Evolutionary conservation across 1,140 invertebrate species (phyloP), one percentile per base, ranked within the genome.

Genomic region (Aricia agestis): DNA sequence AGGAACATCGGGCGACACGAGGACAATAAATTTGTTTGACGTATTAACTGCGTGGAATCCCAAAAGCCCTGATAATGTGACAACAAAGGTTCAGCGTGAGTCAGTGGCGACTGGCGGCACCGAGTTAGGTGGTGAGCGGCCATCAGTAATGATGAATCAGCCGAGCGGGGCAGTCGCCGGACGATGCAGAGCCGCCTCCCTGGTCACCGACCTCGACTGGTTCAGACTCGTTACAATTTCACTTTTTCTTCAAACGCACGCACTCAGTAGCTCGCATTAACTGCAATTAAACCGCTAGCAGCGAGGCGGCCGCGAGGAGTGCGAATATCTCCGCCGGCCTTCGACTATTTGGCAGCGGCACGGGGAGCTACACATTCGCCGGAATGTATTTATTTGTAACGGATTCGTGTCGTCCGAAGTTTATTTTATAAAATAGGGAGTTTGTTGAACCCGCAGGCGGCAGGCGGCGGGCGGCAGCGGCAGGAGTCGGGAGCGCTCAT

Each of bases 211-310:
- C 85, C 89, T 77, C 83, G 76, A 81, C 89, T 86, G 85, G 89
- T 87, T 89, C 83, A 79, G 79, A 85, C 87, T 85, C 87, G 89
- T 85, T 89, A 85, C 84, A 85, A 77, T 91, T 91, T 89, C 84
- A 91, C 87, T 89, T 91, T 89, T 89, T 87, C 83, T 78, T 82
- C 61, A 72, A 78, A 74, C 71, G 71, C 66, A 77, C 70, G 63
- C 71, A 77, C 74, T 71, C 72, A 76, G 68, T 77, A 76, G 69
- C 68, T 61, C 66, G 70, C 71, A 72, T 72, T 67, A 77, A 69
- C 59, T 75, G 41, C 36, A 68, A 68, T 71, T 66, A 75, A 71
- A 67, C 69, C 67, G 32, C 65, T 42, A 52, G 52, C 41, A 75
- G 71, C 57, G 36, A 36, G 19, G 25, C 67, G 57, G 18, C n/a